These are phyloP conservation scores for Malurus melanocephalus DNA, from an alignment of 2,113 vertebrate genomes.

Conservation along the genomic window DNA sequence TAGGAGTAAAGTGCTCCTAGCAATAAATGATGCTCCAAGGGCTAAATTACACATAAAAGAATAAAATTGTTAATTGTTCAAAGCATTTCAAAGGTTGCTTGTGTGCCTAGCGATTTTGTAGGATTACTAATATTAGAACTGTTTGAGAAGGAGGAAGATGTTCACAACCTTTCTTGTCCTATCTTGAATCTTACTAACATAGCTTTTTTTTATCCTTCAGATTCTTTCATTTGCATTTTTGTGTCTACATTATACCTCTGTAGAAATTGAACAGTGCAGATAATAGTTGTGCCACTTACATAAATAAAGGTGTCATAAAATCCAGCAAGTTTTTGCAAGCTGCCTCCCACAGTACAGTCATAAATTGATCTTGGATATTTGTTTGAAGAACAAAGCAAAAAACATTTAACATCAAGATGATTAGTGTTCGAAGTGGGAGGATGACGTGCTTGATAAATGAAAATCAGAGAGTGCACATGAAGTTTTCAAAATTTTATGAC, in stretches of 20 bases:
- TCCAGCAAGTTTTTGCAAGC: not conserved
- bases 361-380: not conserved
- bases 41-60: not conserved
- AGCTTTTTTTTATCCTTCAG: not conserved
- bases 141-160: not conserved
- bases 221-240: not conserved
- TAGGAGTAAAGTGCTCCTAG: not conserved
- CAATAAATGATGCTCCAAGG: not conserved
- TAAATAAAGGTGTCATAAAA: not conserved
- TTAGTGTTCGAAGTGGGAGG: not conserved
- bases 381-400: constrained; percentile 7
- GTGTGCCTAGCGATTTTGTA: not conserved
- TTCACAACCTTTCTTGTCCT: not conserved
- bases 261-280: not conserved
- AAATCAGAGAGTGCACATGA: not conserved
- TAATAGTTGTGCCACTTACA: not conserved
- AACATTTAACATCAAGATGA: not conserved
- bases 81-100: not conserved
- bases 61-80: not conserved
- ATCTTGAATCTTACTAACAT: not conserved
- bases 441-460: not conserved
- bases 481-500: not conserved
- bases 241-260: not conserved
- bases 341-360: not conserved
- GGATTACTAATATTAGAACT: not conserved